These are phyloP conservation scores for Orthosia gothica DNA, from an alignment of 2,888 invertebrate species.

Conservation along the genomic window DNA sequence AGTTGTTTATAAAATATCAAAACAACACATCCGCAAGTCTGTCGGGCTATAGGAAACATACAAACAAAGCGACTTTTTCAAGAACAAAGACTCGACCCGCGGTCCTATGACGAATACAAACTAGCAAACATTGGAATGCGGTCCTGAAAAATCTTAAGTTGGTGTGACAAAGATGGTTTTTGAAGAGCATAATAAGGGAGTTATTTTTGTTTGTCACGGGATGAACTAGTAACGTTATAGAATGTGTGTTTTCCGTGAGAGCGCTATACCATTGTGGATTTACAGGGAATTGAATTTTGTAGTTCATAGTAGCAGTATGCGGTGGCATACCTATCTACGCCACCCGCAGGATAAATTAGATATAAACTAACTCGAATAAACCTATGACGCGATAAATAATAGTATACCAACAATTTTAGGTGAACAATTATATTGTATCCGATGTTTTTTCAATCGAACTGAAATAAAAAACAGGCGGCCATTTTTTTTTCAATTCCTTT, in stretches of 20 bases:
- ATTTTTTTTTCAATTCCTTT: neutral
- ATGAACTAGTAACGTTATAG: conserved; percentile 73
- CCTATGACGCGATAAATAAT: neutral
- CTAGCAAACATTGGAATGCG: conserved; percentile 67
- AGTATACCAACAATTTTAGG: neutral
- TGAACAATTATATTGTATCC: neutral
- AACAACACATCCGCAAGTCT: conserved; percentile 74
- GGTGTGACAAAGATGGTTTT: conserved; percentile 57
- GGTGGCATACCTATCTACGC: conserved; percentile 2
- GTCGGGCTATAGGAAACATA: conserved; percentile 73
- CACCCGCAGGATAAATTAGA: neutral
- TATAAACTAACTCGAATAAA: conserved; percentile 27
- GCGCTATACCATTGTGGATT: conserved; percentile 67
- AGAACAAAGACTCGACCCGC: conserved; percentile 80
- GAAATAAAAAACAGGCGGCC: neutral
- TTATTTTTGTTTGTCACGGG: conserved; percentile 31
- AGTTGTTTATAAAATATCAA: conserved; percentile 78
- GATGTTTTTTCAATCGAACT: neutral
- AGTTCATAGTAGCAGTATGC: conserved; percentile 40
- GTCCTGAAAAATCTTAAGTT: conserved; percentile 41
- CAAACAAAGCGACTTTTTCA: conserved; percentile 83
- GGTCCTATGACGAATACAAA: conserved; percentile 77
- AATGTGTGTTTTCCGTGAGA: conserved; percentile 76
- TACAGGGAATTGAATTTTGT: conserved; percentile 71
- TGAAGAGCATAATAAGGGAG: conserved; percentile 17